Base-by-base conservation (phyloP, 2,113 vertebrate species). In the Mellivora capensis region DNA sequence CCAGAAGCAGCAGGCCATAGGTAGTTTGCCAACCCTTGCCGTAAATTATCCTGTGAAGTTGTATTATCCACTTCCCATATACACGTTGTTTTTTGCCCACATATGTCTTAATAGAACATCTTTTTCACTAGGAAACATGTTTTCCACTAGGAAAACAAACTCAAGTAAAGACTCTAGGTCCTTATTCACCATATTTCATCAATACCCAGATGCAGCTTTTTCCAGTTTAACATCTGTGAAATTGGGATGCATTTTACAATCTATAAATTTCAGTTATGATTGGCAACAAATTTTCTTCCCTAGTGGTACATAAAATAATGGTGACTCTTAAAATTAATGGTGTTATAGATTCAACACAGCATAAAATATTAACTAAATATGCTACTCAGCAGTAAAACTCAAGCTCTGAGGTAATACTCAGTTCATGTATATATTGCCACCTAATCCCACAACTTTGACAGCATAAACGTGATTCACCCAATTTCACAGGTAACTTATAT, bases 351-450 rank as follows among this genome's bases (percentile, higher is more conserved):
- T 84, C 61, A 96, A 90, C 64, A 69, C 4, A 6, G 54, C 93
- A 89, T 62, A 93, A 95, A 88, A 96, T 44, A 90, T 72, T 80
- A 74, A 29, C 18, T 74, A 72, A 72, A 74, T 20, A 93, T 15
- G 7, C 27, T 42, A 94, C 34, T 34, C 39, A 15, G n/a, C 39
- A 97, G 20, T 31, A 21, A 87, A 94, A 96, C 67, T 93, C 39
- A 90, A 85, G 14, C 59, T 97, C 29, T 87, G 20, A 87, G 11
- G 9, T 47, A 74, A 91, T 83, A 90, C 15, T 95, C 42, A 34
- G 54, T 49, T 86, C 7, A 49, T 27, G 54, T 25, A 84, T 14
- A 52, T 20, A 76, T 3, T 88, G 23, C 27, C 52, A 83, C 10
- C 42, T 90, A 72, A 94, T 52, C 59, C 10, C 39, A 86, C 14